Conservation (phyloP, 2,888 invertebrate species). For the Dilophus febrilis region DNA sequence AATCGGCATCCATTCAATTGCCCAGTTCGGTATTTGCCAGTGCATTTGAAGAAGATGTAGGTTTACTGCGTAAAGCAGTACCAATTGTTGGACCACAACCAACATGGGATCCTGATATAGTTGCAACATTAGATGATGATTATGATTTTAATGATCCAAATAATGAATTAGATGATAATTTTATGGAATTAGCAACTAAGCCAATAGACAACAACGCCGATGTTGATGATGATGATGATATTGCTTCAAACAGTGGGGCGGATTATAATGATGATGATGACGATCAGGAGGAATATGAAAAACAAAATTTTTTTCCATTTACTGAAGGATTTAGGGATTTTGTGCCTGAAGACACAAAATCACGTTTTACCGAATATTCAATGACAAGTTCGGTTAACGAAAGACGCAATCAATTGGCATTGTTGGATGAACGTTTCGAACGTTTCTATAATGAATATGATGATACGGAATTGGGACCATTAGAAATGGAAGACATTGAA, state of each 20-base stretch:
- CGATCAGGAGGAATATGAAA: constrained; percentile 20
- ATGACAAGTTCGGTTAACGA: constrained; percentile 81
- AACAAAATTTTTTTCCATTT: constrained; percentile 11
- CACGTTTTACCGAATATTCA: constrained; percentile 83
- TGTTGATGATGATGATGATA: constrained; percentile 13
- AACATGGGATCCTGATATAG: constrained; percentile 79
- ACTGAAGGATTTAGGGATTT: not conserved
- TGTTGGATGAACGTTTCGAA: constrained; percentile 80
- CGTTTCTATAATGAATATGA: constrained; percentile 71
- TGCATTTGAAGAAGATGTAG: constrained; percentile 66
- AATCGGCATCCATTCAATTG: constrained; percentile 28
- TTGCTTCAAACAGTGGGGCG: not conserved
- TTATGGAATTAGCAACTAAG: constrained; percentile 69
- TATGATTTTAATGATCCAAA: constrained; percentile 71
- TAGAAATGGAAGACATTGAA: constrained; percentile 83
- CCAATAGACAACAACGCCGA: constrained; percentile 18
- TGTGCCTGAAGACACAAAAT: constrained; percentile 58
- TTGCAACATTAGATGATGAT: constrained; percentile 86
- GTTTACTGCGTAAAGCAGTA: constrained; percentile 33
- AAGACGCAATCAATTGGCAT: constrained; percentile 62
- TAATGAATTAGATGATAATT: constrained; percentile 82
- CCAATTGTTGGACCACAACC: constrained; percentile 36
- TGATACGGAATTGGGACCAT: constrained; percentile 71
- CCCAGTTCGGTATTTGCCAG: constrained; percentile 85
- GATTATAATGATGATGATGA: constrained; percentile 33